phyloP scores from a whole-genome alignment of 2,888 invertebrate species.

The Antitype chi region DNA sequence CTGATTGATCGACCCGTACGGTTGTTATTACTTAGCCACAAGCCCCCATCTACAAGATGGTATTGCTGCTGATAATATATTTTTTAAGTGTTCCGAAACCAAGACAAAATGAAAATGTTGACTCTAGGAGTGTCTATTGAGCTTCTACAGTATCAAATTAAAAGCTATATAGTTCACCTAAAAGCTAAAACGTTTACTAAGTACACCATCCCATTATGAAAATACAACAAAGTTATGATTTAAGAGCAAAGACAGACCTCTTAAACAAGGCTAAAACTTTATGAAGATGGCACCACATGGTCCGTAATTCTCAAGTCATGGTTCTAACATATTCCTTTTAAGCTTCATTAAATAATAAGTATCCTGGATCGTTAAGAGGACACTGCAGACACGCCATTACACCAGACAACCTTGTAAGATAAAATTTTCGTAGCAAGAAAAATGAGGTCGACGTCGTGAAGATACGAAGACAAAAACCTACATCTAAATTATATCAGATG shows the following conservation, averaged over 20 bases:
- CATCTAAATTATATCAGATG: constrained; percentile 10
- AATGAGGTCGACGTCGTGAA: constrained; percentile 35
- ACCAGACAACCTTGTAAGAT: constrained; percentile 49
- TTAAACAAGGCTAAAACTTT: constrained; percentile 11
- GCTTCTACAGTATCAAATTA: neutral
- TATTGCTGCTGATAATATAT: neutral
- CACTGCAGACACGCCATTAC: constrained; percentile 20
- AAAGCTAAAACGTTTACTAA: constrained; percentile 17
- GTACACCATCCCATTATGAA: constrained; percentile 1
- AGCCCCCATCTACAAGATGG: neutral
- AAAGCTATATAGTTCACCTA: neutral
- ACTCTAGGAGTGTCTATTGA: neutral
- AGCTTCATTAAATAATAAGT: constrained; percentile 35
- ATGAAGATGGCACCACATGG: constrained; percentile 19
- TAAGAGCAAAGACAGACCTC: neutral
- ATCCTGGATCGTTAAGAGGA: constrained; percentile 35
- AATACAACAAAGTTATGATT: constrained; percentile 8
- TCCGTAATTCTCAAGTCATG: constrained; percentile 5
- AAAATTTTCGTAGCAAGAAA: constrained; percentile 38
- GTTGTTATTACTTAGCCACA: too few species aligned
- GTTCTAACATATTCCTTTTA: constrained; percentile 22
- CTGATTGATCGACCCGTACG: too few species aligned
- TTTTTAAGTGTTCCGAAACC: neutral
- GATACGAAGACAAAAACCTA: constrained; percentile 20
- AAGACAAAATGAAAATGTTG: neutral